Evolutionary conservation across 2,113 vertebrate species (phyloP).

Genomic region (Toxotes chatareus): DNA sequence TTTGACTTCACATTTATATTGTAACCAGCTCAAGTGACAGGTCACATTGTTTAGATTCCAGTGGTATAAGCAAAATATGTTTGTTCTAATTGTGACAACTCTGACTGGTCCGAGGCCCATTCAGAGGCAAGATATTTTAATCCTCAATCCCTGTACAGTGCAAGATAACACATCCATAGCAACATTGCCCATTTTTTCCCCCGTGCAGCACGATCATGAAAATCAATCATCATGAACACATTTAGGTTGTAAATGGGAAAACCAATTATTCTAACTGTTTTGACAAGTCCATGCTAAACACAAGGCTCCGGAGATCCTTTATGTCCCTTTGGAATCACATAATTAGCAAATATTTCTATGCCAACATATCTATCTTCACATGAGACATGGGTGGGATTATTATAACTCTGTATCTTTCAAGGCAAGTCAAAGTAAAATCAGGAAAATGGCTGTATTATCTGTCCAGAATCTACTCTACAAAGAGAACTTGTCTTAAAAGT

Average conservation of each 20-base stretch:
- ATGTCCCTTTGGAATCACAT: slow-evolving; percentile 34
- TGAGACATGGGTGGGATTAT: slow-evolving; percentile 12
- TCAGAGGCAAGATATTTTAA: background rate
- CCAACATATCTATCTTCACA: slow-evolving; percentile 42
- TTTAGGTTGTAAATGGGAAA: slow-evolving; percentile 16
- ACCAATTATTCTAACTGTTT: slow-evolving; percentile 41
- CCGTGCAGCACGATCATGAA: background rate
- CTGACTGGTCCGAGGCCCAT: background rate
- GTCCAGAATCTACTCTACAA: background rate
- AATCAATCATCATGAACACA: slow-evolving; percentile 25
- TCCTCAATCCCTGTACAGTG: background rate
- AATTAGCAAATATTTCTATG: slow-evolving; percentile 43
- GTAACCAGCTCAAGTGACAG: background rate
- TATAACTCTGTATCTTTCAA: slow-evolving; percentile 12
- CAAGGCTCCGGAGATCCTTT: slow-evolving; percentile 25
- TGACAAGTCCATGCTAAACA: slow-evolving; percentile 47
- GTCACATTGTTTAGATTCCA: slow-evolving; percentile 7
- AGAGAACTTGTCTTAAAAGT: slow-evolving; percentile 1
- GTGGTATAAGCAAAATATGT: slow-evolving; percentile 13
- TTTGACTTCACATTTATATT: background rate
- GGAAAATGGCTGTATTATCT: background rate
- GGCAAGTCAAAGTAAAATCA: background rate
- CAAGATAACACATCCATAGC: background rate
- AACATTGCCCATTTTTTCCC: background rate
- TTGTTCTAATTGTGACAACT: slow-evolving; percentile 1